Evolutionary conservation across 2,888 invertebrate species (phyloP).

Genomic region (Eristalinus aeneus): DNA sequence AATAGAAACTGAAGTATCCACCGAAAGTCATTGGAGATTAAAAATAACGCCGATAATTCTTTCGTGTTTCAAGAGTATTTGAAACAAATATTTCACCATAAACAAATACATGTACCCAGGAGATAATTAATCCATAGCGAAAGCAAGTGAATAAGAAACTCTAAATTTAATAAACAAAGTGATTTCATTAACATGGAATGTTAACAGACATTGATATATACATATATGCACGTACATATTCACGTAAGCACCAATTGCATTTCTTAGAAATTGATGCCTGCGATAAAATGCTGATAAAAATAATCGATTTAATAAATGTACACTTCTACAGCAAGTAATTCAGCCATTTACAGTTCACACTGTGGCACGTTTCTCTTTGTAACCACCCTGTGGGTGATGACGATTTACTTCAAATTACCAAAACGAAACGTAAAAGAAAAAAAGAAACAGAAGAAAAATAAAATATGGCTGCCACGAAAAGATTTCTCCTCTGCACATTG

Average conservation of each 20-base stretch:
- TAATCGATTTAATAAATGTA: no score
- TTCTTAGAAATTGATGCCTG: no score
- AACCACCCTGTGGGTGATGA: neutral
- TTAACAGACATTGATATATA: neutral
- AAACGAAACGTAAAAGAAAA: neutral
- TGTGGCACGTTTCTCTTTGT: neutral
- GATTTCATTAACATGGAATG: neutral
- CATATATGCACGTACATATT: neutral
- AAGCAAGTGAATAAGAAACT: neutral
- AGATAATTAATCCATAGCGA: neutral
- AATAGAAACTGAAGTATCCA: neutral
- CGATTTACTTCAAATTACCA: neutral
- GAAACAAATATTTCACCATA: neutral
- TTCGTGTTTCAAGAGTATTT: neutral
- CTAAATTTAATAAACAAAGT: neutral
- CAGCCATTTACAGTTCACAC: no score
- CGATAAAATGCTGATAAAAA: neutral
- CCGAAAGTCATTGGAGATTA: neutral
- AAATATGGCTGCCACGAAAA: constrained; percentile 57
- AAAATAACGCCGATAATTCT: neutral
- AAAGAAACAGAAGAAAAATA: constrained; percentile 10
- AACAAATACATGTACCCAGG: neutral
- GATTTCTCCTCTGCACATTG: constrained; percentile 26
- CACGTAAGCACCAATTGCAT: no score
- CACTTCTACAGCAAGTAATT: no score